Percentiles rank a stretch among this genome's conserved stretches.
phyloP scores from a whole-genome alignment of 2,888 invertebrate species.

The Bellardia pandia region DNA sequence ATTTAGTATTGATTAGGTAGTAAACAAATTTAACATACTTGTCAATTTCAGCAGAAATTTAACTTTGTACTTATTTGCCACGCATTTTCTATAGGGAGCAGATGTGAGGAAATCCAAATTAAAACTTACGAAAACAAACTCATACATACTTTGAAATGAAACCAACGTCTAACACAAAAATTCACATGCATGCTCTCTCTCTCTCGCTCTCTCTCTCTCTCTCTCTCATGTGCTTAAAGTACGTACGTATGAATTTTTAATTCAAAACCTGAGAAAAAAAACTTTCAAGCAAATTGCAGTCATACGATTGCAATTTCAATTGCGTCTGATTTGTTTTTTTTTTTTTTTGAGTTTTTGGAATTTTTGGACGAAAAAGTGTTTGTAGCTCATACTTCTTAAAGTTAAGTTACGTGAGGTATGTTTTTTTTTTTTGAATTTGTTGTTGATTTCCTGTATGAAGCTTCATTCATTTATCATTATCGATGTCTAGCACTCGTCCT shows the following conservation, averaged over 20 bases:
- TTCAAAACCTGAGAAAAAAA: slow-evolving; percentile 21
- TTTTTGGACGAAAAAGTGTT: background rate
- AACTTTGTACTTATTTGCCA: slow-evolving; percentile 33
- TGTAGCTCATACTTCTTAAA: slow-evolving; percentile 24
- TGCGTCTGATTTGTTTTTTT: slow-evolving; percentile 16
- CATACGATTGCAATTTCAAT: slow-evolving; percentile 56
- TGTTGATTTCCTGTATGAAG: slow-evolving; percentile 39
- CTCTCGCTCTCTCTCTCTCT: too few relatives aligned
- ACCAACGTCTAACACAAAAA: slow-evolving; percentile 4
- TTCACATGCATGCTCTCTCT: background rate
- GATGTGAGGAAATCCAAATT: slow-evolving; percentile 8
- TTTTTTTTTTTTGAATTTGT: slow-evolving; percentile 10
- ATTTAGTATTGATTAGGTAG: too few relatives aligned
- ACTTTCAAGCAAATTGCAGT: slow-evolving; percentile 16
- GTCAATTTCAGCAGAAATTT: too few relatives aligned
- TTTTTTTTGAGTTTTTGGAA: background rate
- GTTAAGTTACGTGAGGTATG: slow-evolving; percentile 1
- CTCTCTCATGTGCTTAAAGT: background rate
- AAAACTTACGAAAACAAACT: slow-evolving; percentile 10
- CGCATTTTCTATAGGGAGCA: slow-evolving; percentile 25
- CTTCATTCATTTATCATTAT: slow-evolving; percentile 63
- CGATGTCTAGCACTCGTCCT: slow-evolving; percentile 65
- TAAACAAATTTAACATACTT: too few relatives aligned
- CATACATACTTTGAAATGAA: too few relatives aligned
- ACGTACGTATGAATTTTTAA: background rate